Evolutionary conservation across 2,113 vertebrate species (phyloP).

Genomic region (Oxygymnocypris stewartii): DNA sequence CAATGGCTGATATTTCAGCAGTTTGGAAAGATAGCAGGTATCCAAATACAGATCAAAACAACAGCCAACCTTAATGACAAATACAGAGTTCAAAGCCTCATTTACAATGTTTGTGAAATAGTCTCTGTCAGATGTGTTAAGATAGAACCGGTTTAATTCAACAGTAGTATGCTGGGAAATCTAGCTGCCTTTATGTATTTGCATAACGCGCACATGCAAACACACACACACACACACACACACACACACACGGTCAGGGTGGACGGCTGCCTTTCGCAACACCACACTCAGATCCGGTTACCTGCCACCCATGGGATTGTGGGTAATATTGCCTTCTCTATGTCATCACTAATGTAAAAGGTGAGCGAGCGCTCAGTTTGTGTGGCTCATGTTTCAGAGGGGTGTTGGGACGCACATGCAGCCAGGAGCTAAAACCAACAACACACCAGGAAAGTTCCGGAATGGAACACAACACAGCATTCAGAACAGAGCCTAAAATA

Average conservation of each 20-base stretch:
- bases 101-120: no score
- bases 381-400: background rate
- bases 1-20: no score
- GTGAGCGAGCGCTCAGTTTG: background rate
- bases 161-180: no score
- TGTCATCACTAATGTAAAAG: slow-evolving; percentile 20
- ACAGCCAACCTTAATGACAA: no score
- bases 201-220: no score
- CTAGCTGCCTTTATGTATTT: no score
- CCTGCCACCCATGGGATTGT: slow-evolving; percentile 64
- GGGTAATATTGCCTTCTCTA: slow-evolving; percentile 46
- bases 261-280: slow-evolving; percentile 31
- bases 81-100: no score
- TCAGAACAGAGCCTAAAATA: slow-evolving; percentile 32
- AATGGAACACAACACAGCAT: slow-evolving; percentile 32
- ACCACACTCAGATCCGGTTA: slow-evolving; percentile 67
- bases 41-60: no score
- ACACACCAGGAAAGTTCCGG: background rate
- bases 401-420: background rate
- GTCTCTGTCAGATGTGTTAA: no score
- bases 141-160: no score
- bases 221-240: slow-evolving; percentile 22
- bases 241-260: slow-evolving; percentile 35
- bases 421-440: slow-evolving; percentile 36
- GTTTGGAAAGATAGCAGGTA: no score